Evolutionary conservation across 2,888 invertebrate genomes (phyloP), one percentile per base, ranked within the genome.

Genomic region (Heliconius erato): DNA sequence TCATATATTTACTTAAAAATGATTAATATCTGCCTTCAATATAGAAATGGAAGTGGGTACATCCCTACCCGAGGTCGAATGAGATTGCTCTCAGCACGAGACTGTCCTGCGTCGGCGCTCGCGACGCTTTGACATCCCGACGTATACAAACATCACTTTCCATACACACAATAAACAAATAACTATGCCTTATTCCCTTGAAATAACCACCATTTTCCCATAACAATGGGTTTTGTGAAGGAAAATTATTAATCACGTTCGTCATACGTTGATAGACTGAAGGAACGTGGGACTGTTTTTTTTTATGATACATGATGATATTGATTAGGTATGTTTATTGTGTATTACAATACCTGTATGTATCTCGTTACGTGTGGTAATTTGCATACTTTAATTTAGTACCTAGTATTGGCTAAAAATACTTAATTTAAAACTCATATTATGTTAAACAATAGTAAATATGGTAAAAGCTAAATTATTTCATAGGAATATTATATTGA

Each of bases 61-160:
- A 91, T 88, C 94, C 87, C 92, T 94, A 92, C 85, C 86, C 90
- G 91, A 92, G 94, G 93, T 94, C 92, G 93, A 88, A 91, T 91
- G 89, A 95, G 95, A 96, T 96, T 96, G 92, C 95, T 95, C 96
- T 94, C 96, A 96, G 96, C 96, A 96, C 95, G 96, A 95, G 94
- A 95, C 95, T 94, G 94, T 95, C 95, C 95, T 91, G 94, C 93
- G 94, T 94, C 94, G 94, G 93, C 94, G 95, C 94, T 95, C 94
- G 95, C 95, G 95, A 94, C 94, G 95, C 95, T 96, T 95, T 96
- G 96, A 96, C 96, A 95, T 93, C 95, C 95, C 94, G 95, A 94
- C 94, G 89, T 89, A 83, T 81, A 90, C 86, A 84, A 86, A 86
- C 87, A 87, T 79, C 83, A 80, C 84, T 85, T 87, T 84, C 74